These are phyloP conservation scores for Oreochromis mossambicus DNA, from an alignment of 2,797 vertebrate species.

Conservation along the genomic window DNA sequence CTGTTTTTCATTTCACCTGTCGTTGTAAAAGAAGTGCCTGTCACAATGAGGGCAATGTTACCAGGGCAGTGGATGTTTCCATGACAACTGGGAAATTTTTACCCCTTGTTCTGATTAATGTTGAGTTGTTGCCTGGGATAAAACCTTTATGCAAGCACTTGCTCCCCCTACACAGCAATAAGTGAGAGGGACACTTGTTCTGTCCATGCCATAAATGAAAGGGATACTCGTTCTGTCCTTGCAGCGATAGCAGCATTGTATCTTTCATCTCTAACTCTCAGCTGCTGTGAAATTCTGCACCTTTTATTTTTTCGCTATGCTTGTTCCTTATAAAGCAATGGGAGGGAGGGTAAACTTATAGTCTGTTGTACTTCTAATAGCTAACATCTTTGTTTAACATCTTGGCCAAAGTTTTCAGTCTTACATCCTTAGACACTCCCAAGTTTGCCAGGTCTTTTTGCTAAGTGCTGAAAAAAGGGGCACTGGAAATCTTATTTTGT, in stretches of 20 bases:
- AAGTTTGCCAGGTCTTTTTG: not conserved
- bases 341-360: slow-evolving; percentile 14
- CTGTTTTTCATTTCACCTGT: slow-evolving; percentile 66
- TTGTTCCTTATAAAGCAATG: slow-evolving; percentile 43
- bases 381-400: slow-evolving; percentile 4
- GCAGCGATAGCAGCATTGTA: not conserved
- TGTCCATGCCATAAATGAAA: not conserved
- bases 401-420: slow-evolving; percentile 18
- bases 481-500: not conserved
- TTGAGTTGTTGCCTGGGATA: slow-evolving; percentile 2
- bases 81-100: slow-evolving; percentile 47
- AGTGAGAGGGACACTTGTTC: not conserved
- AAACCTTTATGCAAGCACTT: slow-evolving; percentile 4
- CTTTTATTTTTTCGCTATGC: slow-evolving; percentile 30
- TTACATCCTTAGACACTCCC: not conserved
- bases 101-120: slow-evolving; percentile 10
- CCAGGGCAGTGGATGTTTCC: slow-evolving; percentile 53
- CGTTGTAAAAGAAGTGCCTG: slow-evolving; percentile 45
- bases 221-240: not conserved
- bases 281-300: slow-evolving; percentile 20
- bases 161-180: not conserved
- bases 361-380: not conserved
- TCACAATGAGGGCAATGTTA: slow-evolving; percentile 55
- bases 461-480: not conserved
- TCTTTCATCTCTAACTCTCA: not conserved